Percentiles rank a stretch among this genome's conserved stretches.
Evolutionary conservation across 2,888 invertebrate species (phyloP).

Genomic region (Hirtodrosophila confusa): DNA sequence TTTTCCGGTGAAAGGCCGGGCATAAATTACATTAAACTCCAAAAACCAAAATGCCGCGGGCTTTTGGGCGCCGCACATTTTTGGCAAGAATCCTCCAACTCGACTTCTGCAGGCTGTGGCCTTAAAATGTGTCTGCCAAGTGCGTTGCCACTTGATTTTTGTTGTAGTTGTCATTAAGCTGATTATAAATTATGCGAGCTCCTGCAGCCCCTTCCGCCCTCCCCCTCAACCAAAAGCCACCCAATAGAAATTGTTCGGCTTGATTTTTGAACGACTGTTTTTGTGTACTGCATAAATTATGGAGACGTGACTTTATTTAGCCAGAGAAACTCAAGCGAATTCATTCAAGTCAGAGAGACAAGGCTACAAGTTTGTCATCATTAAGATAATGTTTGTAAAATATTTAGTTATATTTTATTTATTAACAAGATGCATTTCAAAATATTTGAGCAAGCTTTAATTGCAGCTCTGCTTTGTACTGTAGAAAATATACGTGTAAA

Average conservation of each 20-base stretch:
- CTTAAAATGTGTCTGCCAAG: conserved; percentile 18
- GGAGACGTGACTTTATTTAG: conserved; percentile 26
- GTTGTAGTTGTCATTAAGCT: conserved; percentile 76
- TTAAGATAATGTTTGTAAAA: too few species aligned
- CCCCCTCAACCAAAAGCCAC: conserved; percentile 8
- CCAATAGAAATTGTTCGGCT: conserved; percentile 40
- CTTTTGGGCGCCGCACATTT: conserved; percentile 48
- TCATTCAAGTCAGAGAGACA: too few species aligned
- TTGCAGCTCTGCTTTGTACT: too few species aligned
- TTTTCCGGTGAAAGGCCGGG: conserved; percentile 33
- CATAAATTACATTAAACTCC: conserved; percentile 73
- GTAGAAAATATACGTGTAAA: too few species aligned
- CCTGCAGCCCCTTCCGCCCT: not conserved
- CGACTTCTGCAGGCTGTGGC: conserved; percentile 18
- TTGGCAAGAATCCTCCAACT: conserved; percentile 13
- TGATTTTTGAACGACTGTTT: conserved; percentile 36
- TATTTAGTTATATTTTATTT: too few species aligned
- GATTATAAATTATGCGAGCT: conserved; percentile 74
- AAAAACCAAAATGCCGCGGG: conserved; percentile 69
- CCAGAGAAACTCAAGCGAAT: not conserved
- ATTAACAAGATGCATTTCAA: too few species aligned
- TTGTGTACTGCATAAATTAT: conserved; percentile 36
- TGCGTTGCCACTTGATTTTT: conserved; percentile 34
- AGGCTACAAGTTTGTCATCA: too few species aligned
- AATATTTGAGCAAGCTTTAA: too few species aligned